phyloP scores from a whole-genome alignment of 2,797 vertebrate species.

The Anguilla megastoma region DNA sequence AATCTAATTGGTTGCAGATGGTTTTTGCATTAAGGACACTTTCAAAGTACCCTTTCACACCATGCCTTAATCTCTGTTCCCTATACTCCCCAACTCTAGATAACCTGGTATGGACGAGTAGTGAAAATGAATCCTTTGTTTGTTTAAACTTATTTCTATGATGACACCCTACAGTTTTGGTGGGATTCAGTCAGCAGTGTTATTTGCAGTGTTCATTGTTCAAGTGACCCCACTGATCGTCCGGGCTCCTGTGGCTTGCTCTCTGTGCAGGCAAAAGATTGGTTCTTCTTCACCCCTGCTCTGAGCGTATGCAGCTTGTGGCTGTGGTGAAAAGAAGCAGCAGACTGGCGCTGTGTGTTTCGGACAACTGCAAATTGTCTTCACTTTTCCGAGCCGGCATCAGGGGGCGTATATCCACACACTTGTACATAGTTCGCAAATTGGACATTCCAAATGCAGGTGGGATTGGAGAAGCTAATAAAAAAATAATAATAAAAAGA shows the following conservation, averaged over 20 bases:
- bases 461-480: no score
- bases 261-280: no score
- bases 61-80: conserved; percentile 21
- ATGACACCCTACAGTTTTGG: not conserved
- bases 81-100: not conserved
- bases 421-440: not conserved
- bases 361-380: no score
- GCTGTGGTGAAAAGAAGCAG: no score
- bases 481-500: not conserved
- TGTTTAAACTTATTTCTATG: conserved; percentile 1
- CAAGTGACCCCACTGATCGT: no score
- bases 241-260: no score
- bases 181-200: not conserved
- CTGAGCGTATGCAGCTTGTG: no score
- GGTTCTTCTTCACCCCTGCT: no score
- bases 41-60: conserved; percentile 26
- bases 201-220: not conserved
- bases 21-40: conserved; percentile 58
- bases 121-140: not conserved
- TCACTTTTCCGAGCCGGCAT: no score
- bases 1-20: conserved; percentile 67
- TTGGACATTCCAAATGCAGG: no score
- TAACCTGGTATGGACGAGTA: not conserved
- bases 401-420: not conserved
- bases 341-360: no score